Evolutionary conservation across 1,140 invertebrate species (phyloP).

Genomic region (Drosophila repletoides): DNA sequence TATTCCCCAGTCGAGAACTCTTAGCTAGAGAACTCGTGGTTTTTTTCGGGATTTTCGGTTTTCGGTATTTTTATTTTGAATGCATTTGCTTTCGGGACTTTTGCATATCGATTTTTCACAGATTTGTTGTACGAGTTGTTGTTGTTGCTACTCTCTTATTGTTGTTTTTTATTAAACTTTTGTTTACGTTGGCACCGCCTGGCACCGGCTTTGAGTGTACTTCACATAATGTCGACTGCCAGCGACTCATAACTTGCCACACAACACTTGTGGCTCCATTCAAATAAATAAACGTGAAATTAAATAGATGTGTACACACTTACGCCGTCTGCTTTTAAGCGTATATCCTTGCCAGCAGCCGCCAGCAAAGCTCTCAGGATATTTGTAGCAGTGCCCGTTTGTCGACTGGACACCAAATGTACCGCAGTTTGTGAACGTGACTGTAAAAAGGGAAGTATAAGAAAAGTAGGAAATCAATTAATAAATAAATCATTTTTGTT

Average conservation of each 20-base stretch:
- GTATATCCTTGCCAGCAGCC: conserved; percentile 93
- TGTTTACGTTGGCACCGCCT: conserved; percentile 81
- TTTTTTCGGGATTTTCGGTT: conserved; percentile 24
- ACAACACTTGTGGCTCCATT: conserved; percentile 61
- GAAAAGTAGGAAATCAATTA: conserved; percentile 3
- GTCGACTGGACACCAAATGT: conserved; percentile 94
- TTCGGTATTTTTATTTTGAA: conserved; percentile 32
- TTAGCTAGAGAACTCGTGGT: too few species aligned
- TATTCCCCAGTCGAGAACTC: too few species aligned
- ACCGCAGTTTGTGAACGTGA: conserved; percentile 92
- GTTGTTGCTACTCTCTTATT: conserved; percentile 13
- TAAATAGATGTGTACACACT: conserved; percentile 78
- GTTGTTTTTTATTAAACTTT: conserved; percentile 66
- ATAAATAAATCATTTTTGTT: neutral
- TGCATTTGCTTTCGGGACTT: conserved; percentile 59
- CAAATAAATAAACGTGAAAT: neutral
- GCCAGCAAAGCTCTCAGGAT: conserved; percentile 92
- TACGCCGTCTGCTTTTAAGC: conserved; percentile 93
- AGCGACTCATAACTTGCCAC: conserved; percentile 31
- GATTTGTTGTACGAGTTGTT: conserved; percentile 43
- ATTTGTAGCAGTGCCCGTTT: conserved; percentile 94
- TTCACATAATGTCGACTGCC: conserved; percentile 37
- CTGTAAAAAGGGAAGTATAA: conserved; percentile 47
- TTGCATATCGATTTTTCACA: conserved; percentile 74
- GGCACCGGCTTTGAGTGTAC: conserved; percentile 65